Conservation (phyloP, 2,888 invertebrate genomes). For the Cordilura impudica region DNA sequence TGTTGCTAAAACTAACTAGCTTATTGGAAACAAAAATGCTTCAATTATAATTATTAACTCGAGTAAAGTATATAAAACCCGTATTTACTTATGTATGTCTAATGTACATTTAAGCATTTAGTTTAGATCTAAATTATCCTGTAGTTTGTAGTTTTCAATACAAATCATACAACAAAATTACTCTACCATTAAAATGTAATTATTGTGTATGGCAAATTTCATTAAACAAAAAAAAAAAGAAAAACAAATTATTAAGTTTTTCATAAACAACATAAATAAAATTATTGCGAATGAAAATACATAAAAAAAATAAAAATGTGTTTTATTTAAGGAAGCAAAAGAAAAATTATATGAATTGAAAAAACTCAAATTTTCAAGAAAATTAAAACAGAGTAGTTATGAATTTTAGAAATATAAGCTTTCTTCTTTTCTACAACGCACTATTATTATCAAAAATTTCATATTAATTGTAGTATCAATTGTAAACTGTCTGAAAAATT, state of each 20-base stretch:
- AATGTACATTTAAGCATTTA: slow-evolving; percentile 35
- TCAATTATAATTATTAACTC: slow-evolving; percentile 33
- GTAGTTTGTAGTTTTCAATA: slow-evolving; percentile 39
- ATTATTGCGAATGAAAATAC: slow-evolving; percentile 16
- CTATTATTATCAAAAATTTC: too few relatives aligned
- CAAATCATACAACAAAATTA: background rate
- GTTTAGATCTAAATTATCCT: slow-evolving; percentile 25
- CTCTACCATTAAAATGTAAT: background rate
- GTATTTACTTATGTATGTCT: background rate
- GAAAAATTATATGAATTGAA: too few relatives aligned
- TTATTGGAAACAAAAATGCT: slow-evolving; percentile 33
- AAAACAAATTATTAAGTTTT: too few relatives aligned
- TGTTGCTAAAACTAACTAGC: background rate
- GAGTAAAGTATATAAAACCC: background rate
- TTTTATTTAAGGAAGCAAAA: too few relatives aligned
- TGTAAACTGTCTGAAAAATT: too few relatives aligned
- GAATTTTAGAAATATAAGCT: too few relatives aligned
- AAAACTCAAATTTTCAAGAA: too few relatives aligned
- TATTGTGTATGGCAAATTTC: background rate
- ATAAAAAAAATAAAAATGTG: too few relatives aligned
- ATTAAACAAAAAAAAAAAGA: background rate
- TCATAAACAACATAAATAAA: background rate
- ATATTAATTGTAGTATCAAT: too few relatives aligned
- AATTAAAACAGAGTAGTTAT: too few relatives aligned
- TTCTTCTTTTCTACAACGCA: too few relatives aligned